Conservation (phyloP, 2,797 vertebrate species). For the Micrastur ruficollis region DNA sequence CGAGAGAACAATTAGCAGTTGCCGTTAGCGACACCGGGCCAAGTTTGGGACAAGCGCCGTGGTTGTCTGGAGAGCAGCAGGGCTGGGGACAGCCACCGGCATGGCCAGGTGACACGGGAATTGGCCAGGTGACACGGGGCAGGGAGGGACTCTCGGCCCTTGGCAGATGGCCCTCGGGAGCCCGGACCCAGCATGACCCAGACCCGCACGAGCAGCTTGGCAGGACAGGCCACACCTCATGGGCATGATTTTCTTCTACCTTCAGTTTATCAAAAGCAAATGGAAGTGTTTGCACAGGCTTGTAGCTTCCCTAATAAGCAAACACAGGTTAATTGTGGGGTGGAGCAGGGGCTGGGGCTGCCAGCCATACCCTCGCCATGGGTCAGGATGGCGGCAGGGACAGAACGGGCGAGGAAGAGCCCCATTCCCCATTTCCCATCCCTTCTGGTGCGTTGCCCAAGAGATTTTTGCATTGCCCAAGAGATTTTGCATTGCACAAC, state of each 20-base stretch:
- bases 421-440: not conserved
- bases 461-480: not conserved
- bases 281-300: conserved; percentile 35
- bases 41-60: not conserved
- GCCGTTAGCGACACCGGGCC: conserved; percentile 10
- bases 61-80: not conserved
- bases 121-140: not conserved
- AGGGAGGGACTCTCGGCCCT: not conserved
- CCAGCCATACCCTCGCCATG: not conserved
- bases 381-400: not conserved
- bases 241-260: not conserved
- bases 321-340: not conserved
- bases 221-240: not conserved
- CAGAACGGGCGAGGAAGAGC: not conserved
- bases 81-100: not conserved
- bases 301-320: conserved; percentile 27
- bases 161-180: not conserved
- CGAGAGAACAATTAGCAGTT: conserved; percentile 59
- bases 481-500: not conserved
- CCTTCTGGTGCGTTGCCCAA: rapidly evolving
- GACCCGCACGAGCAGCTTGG: not conserved
- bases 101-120: not conserved
- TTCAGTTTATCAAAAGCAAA: conserved; percentile 25
- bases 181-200: not conserved
- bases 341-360: not conserved